Evolutionary conservation across 2,888 invertebrate species (phyloP), one percentile per base, ranked within the genome.

Genomic region (Agrilus mali): DNA sequence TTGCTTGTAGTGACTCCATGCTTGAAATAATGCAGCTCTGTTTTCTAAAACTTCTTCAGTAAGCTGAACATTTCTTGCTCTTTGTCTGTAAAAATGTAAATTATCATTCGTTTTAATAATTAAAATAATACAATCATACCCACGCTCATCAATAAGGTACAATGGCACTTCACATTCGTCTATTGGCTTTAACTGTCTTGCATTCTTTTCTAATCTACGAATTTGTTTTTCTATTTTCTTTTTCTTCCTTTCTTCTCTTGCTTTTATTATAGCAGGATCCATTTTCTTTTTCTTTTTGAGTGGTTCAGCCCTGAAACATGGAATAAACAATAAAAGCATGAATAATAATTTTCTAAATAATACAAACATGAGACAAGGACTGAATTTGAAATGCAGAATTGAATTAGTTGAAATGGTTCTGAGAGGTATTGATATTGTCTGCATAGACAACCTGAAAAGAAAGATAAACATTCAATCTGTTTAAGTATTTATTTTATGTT

Each of bases 201-300:
- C 78, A 68, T 80, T 78, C 60, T 82, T 90, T 60, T 90, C 81
- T 46, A 96, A 65, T 50, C 80, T 73, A 40, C 83, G 72, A 50
- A 96, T 94, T 61, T 82, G 82, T 61, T 89, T 94, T 61, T 93
- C 93, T 2, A 97, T 52, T 63, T 82, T 89, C 59, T 77, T 87
- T 50, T 80, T 80, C 49, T 75, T 83, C 40, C 89, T 77, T 0
- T 88, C 87, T 60, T 93, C 90, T 54, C 90, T 75, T 13, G 81
- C 80, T 61, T 80, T 83, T 0, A 90, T 52, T 27, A 95, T 68
- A 5, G 76, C 76, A 2, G 92, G 90, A 66, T 95, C 93, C 1
- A 89, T 41, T 59, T 77, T 82, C 61, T 82, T 92, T 67, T 89
- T 94, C 64, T 86, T 94, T 63, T 90, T 94, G 60, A 94, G 61